A percentile compares a stretch with the other conserved stretches of the same genome.
These are phyloP conservation scores for Oxyteleia sp. DNA, from an alignment of 2,888 invertebrate species.

Conservation along the genomic window DNA sequence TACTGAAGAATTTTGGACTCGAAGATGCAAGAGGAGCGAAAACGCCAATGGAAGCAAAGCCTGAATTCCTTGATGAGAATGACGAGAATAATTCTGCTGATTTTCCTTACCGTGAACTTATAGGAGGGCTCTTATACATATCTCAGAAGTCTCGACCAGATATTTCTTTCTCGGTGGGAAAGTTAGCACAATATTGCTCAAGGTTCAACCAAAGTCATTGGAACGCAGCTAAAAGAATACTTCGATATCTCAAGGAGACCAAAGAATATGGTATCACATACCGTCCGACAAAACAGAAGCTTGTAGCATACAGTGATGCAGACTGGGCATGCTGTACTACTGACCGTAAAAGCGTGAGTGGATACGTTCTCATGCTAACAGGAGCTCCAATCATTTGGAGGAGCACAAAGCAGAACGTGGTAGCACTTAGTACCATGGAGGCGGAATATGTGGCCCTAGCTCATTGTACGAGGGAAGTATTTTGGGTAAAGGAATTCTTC, in stretches of 20 bases:
- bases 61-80: conserved; percentile 32
- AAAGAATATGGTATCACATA: conserved; percentile 34
- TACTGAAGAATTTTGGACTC: conserved; percentile 48
- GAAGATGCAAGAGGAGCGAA: conserved; percentile 38
- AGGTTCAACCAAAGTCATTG: conserved; percentile 47
- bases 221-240: conserved; percentile 54
- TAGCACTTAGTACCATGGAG: conserved; percentile 64
- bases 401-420: conserved; percentile 47
- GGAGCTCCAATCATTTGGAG: conserved; percentile 47
- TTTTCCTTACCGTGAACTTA: conserved; percentile 62
- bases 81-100: conserved; percentile 9
- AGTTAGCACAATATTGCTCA: conserved; percentile 10
- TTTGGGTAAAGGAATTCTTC: conserved; percentile 40
- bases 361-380: conserved; percentile 45
- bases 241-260: conserved; percentile 36
- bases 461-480: conserved; percentile 42
- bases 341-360: conserved; percentile 47
- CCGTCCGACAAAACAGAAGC: neutral
- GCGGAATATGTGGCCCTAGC: conserved; percentile 52
- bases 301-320: conserved; percentile 43
- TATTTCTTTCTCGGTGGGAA: conserved; percentile 57
- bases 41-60: conserved; percentile 64
- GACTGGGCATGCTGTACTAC: conserved; percentile 53
- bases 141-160: conserved; percentile 66
- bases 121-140: conserved; percentile 63